Evolutionary conservation across 64 coral and sea anemone genomes (phyloP).

Genomic region (Actinia tenebrosa): DNA sequence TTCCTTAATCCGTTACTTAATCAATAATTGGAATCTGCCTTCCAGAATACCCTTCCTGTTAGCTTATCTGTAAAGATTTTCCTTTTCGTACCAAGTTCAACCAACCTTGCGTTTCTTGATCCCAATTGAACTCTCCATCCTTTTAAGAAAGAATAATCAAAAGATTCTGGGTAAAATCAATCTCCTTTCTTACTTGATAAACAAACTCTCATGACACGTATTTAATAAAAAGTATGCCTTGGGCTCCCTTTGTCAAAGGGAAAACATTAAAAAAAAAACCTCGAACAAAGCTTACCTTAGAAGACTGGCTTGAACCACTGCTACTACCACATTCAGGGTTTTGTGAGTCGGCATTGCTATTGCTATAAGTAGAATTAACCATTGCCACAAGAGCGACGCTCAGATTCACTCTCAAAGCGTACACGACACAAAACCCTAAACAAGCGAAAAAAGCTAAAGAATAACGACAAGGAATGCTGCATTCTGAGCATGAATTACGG

Average conservation of each 20-base stretch:
- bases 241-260: background rate
- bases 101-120: slow-evolving; percentile 83
- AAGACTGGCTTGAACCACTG: background rate
- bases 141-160: slow-evolving; percentile 1
- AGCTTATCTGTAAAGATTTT: background rate
- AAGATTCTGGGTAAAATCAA: background rate
- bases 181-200: background rate
- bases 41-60: background rate
- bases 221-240: no score
- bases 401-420: slow-evolving; percentile 42
- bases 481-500: background rate
- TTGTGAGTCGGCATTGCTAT: slow-evolving; percentile 3
- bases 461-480: slow-evolving; percentile 24
- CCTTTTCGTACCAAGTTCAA: background rate
- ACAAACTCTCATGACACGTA: no score
- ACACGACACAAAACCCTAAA: slow-evolving; percentile 35
- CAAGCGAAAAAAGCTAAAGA: slow-evolving; percentile 26
- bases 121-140: slow-evolving; percentile 81
- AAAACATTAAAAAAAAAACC: no score
- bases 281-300: background rate
- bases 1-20: no score
- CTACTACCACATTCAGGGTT: slow-evolving; percentile 36
- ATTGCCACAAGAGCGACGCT: slow-evolving; percentile 50
- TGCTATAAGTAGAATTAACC: slow-evolving; percentile 50
- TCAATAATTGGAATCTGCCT: background rate